Evolutionary conservation across 2,888 invertebrate species (phyloP).

Genomic region (Latrodectus hesperus): DNA sequence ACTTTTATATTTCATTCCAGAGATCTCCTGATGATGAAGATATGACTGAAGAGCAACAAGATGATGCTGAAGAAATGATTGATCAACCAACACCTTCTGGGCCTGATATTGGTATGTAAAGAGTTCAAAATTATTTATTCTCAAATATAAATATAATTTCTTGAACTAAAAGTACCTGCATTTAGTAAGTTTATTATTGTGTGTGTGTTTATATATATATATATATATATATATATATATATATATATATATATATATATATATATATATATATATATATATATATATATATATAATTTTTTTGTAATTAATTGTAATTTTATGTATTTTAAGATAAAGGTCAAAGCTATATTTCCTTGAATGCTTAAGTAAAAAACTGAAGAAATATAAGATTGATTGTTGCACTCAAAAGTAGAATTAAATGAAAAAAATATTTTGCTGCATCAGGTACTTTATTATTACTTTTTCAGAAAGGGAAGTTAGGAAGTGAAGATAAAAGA

Average conservation of each 20-base stretch:
- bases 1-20: slow-evolving; percentile 9
- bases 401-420: too few relatives aligned
- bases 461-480: too few relatives aligned
- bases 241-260: not conserved
- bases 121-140: too few relatives aligned
- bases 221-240: too few relatives aligned
- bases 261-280: not conserved
- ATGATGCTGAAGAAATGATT: slow-evolving; percentile 65
- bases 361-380: too few relatives aligned
- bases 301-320: not conserved
- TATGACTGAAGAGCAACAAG: slow-evolving; percentile 71
- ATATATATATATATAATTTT: not conserved
- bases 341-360: not conserved
- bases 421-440: too few relatives aligned
- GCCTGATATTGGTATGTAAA: slow-evolving; percentile 38
- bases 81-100: slow-evolving; percentile 50
- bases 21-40: slow-evolving; percentile 64
- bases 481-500: too few relatives aligned
- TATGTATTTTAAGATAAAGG: not conserved
- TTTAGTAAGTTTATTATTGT: not conserved
- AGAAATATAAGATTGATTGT: too few relatives aligned
- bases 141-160: not conserved
- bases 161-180: not conserved
- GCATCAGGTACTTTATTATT: too few relatives aligned
- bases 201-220: too few relatives aligned